Evolutionary conservation across 2,888 invertebrate genomes (phyloP), one percentile per base, ranked within the genome.

Genomic region (Syrista parreyssii): DNA sequence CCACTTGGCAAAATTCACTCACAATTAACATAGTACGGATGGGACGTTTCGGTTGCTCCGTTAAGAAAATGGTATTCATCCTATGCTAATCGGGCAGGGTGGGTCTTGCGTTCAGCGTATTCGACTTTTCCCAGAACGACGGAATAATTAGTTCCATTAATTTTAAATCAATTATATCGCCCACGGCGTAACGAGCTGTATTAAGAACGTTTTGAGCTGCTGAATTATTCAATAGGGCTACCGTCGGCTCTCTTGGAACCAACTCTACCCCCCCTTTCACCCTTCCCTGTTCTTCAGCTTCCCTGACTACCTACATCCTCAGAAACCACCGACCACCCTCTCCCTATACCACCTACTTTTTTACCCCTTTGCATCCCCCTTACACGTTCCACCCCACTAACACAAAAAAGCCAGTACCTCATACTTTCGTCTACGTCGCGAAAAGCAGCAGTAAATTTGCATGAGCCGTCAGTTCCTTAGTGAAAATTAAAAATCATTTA

Each of bases 91-190:
- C 15, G 71, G 30, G 71, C 4, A 12, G 73, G 34, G 34, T 11
- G 34, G 32, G 33, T 6, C 23, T n/a, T n/a, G n/a, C 34, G 73
- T 30, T 32, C 12, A 30, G 3, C 31, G 69, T 12, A 69, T 30
- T 69, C 69, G 69, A 69, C 12, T 69, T 69, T 69, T 72, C 55
- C 72, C 78, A 75, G 73, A 80, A 79, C 79, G 81, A 81, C 79
- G 75, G 78, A 86, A 84, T 86, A 85, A 84, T 83, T 83, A 81
- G 75, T 74, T 80, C 78, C 76, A 83, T 86, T 84, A 82, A 84
- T 84, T 85, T 79, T 82, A 82, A 86, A 86, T 85, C 81, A 81
- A 86, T 84, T 83, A 84, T 76, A 81, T 81, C 75, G 81, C 76
- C 75, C 73, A 79, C 75, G 79, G 72, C 81, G 82, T 83, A 86